Percentiles rank a stretch among this genome's conserved stretches.
Conservation (phyloP, 2,888 invertebrate species). For the Spodoptera picta region DNA sequence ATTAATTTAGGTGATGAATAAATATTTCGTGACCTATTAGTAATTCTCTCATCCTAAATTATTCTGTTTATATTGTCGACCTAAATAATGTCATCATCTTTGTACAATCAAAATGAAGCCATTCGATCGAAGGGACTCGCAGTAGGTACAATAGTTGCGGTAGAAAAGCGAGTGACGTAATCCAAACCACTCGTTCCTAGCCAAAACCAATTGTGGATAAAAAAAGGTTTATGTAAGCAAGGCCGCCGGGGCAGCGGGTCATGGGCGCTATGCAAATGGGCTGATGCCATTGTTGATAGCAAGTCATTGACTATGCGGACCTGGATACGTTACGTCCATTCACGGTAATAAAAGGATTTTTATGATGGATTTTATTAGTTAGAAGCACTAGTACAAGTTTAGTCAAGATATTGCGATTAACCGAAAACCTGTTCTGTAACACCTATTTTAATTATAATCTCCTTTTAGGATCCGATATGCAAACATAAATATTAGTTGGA, state of each 20-base stretch:
- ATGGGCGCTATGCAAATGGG: conserved; percentile 82
- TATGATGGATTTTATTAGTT: conserved; percentile 31
- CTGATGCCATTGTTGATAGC: conserved; percentile 75
- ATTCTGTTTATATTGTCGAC: background rate
- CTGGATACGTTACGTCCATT: conserved; percentile 51
- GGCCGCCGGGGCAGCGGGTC: conserved; percentile 77
- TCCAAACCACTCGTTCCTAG: conserved; percentile 34
- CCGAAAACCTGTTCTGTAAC: conserved; percentile 11
- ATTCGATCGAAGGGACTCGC: conserved; percentile 29
- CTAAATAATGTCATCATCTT: background rate
- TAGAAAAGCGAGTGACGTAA: conserved; percentile 52
- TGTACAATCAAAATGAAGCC: conserved; percentile 3
- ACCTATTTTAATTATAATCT: background rate
- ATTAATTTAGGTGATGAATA: too few species aligned
- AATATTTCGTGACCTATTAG: too few species aligned
- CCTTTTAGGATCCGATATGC: background rate
- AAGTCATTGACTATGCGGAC: conserved; percentile 59
- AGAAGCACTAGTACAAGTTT: too few species aligned
- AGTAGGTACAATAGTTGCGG: conserved; percentile 14
- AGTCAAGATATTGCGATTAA: conserved; percentile 9
- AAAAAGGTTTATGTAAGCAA: conserved; percentile 69
- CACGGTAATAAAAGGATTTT: conserved; percentile 41
- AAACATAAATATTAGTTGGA: background rate
- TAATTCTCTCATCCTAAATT: background rate
- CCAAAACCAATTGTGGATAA: conserved; percentile 59